These are phyloP conservation scores for Acleris laterana DNA, from an alignment of 2,888 invertebrate species.

Conservation along the genomic window DNA sequence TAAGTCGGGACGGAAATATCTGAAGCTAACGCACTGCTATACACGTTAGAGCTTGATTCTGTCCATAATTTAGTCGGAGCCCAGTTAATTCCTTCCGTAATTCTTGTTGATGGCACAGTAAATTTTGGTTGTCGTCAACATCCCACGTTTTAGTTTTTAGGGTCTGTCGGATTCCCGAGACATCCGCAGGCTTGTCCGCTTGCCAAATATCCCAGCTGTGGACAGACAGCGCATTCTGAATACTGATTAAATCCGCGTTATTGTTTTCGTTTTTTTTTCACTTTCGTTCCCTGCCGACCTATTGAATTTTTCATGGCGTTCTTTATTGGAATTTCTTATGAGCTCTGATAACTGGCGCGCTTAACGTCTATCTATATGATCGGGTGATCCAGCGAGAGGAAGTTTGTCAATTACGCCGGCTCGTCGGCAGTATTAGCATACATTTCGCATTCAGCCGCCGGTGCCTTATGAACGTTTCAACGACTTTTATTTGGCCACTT, in stretches of 20 bases:
- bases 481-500: slow-evolving; percentile 72
- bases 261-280: slow-evolving; percentile 78
- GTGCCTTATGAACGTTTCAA: slow-evolving; percentile 67
- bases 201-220: slow-evolving; percentile 80
- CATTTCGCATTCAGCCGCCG: slow-evolving; percentile 71
- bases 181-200: slow-evolving; percentile 58
- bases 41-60: slow-evolving; percentile 31
- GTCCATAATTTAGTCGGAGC: slow-evolving; percentile 28
- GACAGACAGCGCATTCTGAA: slow-evolving; percentile 71
- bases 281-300: slow-evolving; percentile 67
- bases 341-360: slow-evolving; percentile 58
- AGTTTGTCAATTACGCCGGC: slow-evolving; percentile 72
- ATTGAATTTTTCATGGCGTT: slow-evolving; percentile 79
- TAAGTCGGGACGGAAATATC: slow-evolving; percentile 58
- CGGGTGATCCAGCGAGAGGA: slow-evolving; percentile 66
- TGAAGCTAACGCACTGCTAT: slow-evolving; percentile 52
- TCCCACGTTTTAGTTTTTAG: slow-evolving; percentile 52
- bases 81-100: slow-evolving; percentile 63
- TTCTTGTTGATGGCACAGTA: slow-evolving; percentile 61
- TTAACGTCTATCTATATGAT: slow-evolving; percentile 68
- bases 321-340: slow-evolving; percentile 70
- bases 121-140: slow-evolving; percentile 59
- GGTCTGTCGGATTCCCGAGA: slow-evolving; percentile 50
- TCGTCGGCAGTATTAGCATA: slow-evolving; percentile 70
- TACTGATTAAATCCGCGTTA: slow-evolving; percentile 77